These are phyloP conservation scores for Thryonomys swinderianus DNA, from an alignment of 2,113 vertebrate genomes.

Conservation along the genomic window DNA sequence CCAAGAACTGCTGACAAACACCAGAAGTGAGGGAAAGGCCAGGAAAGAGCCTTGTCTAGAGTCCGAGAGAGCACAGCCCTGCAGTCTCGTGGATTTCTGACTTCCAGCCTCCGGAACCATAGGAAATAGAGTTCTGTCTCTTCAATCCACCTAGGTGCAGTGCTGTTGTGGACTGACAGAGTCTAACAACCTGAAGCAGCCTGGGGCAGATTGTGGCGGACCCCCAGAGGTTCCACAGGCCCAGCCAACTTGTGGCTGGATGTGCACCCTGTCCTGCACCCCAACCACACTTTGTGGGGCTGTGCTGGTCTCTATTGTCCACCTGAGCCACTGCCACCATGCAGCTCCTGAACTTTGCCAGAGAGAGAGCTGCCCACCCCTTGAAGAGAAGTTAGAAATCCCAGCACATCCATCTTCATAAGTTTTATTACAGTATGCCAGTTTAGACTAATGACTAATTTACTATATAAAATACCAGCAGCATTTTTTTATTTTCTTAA, in stretches of 20 bases:
- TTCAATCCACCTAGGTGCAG: not conserved
- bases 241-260: not conserved
- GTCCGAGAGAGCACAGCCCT: not conserved
- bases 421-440: slow-evolving; percentile 89
- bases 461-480: slow-evolving; percentile 88
- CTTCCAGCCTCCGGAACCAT: not conserved
- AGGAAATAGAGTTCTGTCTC: not conserved
- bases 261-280: not conserved
- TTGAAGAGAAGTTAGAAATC: slow-evolving; percentile 84
- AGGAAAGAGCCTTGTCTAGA: not conserved
- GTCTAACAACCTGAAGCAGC: not conserved
- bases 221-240: not conserved
- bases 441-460: slow-evolving; percentile 91
- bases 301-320: not conserved
- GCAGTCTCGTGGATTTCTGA: not conserved
- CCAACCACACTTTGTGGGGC: not conserved
- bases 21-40: not conserved
- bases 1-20: not conserved
- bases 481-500: slow-evolving; percentile 89
- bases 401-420: slow-evolving; percentile 87
- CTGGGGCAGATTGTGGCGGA: not conserved
- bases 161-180: not conserved
- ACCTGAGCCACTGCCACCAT: slow-evolving; percentile 42
- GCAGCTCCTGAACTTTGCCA: slow-evolving; percentile 62
- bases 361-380: slow-evolving; percentile 75